Evolutionary conservation across 2,797 vertebrate genomes (phyloP), one percentile per base, ranked within the genome.

Genomic region (Phoeniculus purpureus): DNA sequence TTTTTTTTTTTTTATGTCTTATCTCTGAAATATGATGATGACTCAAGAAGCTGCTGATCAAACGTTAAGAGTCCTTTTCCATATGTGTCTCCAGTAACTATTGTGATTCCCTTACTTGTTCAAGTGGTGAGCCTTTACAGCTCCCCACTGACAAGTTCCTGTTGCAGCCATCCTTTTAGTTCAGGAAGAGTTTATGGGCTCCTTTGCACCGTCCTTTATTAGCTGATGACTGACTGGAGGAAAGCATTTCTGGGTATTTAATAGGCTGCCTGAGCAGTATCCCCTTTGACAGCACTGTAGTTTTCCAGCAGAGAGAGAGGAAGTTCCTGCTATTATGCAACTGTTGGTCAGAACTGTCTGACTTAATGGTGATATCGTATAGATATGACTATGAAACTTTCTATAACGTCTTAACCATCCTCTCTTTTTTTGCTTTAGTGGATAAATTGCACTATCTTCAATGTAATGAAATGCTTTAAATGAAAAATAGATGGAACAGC

Each of bases 121-220:
- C 48, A 68, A 85, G 29, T 48, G 45, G 50, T 79, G 26, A 51
- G 18, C 55, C 66, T 75, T 80, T 45, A 80, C 23, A 75, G 37
- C 43, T 87, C 91, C 27, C 32, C 29, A 25, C 50, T 81, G 65
- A 51, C 37, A 82, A 32, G 51, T 45, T 80, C 58, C 50, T 80
- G 8, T 87, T 80, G 60, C 62, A 52, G 34, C 59, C 52, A 29
- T 71, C 23, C 17, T 47, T 77, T 71, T 50, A 16, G 25, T 32
- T 89, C 62, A 68, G 65, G 43, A 67, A 65, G 50, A 68, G 40
- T 40, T 80, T 54, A 64, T 1, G 2, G 23, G 40, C 64, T 73
- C n/a, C 60, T 91, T 66, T 76, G 70, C 80, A 27, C 31, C 75
- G 82, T 62, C 85, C 47, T 85, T 70, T 75, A 72, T 84, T 93